Base-by-base conservation (phyloP, 2,888 invertebrate species). In the Anorthoa munda region DNA sequence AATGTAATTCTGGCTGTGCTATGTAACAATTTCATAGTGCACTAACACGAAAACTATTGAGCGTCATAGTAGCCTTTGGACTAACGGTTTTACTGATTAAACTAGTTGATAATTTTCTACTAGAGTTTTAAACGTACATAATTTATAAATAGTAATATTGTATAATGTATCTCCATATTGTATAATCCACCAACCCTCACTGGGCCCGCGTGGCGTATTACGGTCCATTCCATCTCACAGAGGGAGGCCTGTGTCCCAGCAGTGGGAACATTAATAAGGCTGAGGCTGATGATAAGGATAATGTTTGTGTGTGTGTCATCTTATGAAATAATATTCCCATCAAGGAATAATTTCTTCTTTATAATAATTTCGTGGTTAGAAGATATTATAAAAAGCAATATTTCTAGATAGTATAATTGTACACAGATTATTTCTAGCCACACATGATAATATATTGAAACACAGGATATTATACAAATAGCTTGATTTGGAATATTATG, bases 311-410 rank as follows among this genome's bases (percentile, higher is more conserved):
- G 26, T 13, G 17, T 15, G 17, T 17, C 0, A 53, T 46, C 2
- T 23, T 23, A 5, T 51, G 31, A n/a, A 23, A 63, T 58, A n/a
- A n/a, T 53, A 46, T 53, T 18, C 17, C 26, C 18, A 21, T 46
- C 21, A 18, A 15, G 18, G 15, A 58, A 15, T 23, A 31, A 11
- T 51, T n/a, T 39, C n/a, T 39, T 11, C 23, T 26, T n/a, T n/a
- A 18, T 17, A 51, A 64, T 64, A 39, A 11, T 39, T 72, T 45
- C 13, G 12, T 39, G 7, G n/a, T 48, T 50, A n/a, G 15, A 73
- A 77, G 21, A 77, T 11, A 59, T 77, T 58, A 74, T 66, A 46
- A 31, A 66, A 76, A 58, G 15, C 23, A 67, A 77, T 23, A 17
- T 59, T 66, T 58, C 2, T 45, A 76, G 5, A 50, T 23, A 66